Evolutionary conservation across 2,888 invertebrate species (phyloP), one percentile per base, ranked within the genome.

Genomic region (Salticus scenicus): DNA sequence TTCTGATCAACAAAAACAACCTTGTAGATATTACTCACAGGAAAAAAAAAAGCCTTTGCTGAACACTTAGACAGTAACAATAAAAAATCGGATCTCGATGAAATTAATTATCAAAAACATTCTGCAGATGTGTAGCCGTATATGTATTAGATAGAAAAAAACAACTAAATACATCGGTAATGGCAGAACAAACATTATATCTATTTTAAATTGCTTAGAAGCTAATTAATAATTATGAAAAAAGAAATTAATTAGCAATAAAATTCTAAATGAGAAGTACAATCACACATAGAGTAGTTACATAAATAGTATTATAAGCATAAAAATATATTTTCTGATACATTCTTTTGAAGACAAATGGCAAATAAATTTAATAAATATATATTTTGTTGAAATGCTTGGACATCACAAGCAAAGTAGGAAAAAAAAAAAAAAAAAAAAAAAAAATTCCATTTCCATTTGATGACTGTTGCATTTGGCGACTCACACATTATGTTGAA

Each of bases 241-340:
- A 8, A 12, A 10, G 47, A 47, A 7, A 17, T 47, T 10, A 47
- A 47, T 17, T 2, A 47, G 17, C 7, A 47, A 47, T 47, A 17
- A 12, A 47, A 47, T n/a, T n/a, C 17, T 17, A 47, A 47, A 47
- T 47, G 2, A n/a, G 2, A 2, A 47, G 12, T 37, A 8, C 37
- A 8, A 12, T 37, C 2, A 47, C 17, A 47, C 8, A 47, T 5
- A 47, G 47, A 17, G 17, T 17, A 8, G 37, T 12, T 17, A 7
- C 47, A 47, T n/a, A 47, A 47, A 47, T 12, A 47, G 47, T n/a
- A 47, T n/a, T 37, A 8, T 47, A 47, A 47, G 47, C 47, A 47
- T 47, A 47, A 47, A 47, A 47, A 47, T 47, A 47, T 47, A 12
- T 47, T 47, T 47, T 47, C 47, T 47, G 47, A 17, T 47, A 47